Conservation (phyloP, 1,140 invertebrate species). For the Leucophenga varia region DNA sequence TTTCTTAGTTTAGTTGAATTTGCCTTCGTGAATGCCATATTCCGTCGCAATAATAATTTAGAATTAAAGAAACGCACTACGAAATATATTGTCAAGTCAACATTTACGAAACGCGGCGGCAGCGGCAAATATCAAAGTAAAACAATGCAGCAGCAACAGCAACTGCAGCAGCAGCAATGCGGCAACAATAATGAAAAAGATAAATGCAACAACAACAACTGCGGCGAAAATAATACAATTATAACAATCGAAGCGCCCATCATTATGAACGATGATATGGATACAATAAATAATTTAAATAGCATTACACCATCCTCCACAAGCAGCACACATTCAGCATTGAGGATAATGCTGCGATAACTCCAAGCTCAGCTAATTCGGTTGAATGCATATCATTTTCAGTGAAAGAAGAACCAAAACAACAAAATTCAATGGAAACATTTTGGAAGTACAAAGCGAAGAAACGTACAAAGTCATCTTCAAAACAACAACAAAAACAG, state of each 20-base stretch:
- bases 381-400: no score
- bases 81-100: slow-evolving; percentile 80
- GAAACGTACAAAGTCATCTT: background rate
- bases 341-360: slow-evolving; percentile 25
- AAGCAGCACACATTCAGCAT: slow-evolving; percentile 23
- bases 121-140: slow-evolving; percentile 69
- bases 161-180: slow-evolving; percentile 58
- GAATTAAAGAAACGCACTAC: slow-evolving; percentile 80
- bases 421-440: no score
- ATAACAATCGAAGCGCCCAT: slow-evolving; percentile 42
- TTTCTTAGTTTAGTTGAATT: slow-evolving; percentile 87
- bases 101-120: no score
- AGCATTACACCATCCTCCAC: no score
- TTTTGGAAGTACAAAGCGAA: background rate
- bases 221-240: slow-evolving; percentile 26
- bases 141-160: slow-evolving; percentile 62
- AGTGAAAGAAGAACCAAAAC: no score
- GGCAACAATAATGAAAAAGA: no score
- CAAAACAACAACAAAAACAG: no score
- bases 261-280: slow-evolving; percentile 23
- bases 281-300: slow-evolving; percentile 7
- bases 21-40: slow-evolving; percentile 87
- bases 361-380: slow-evolving; percentile 1
- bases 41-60: slow-evolving; percentile 77
- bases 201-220: slow-evolving; percentile 58